Evolutionary conservation across 2,797 vertebrate species (phyloP).

Genomic region (Botia kubotai): DNA sequence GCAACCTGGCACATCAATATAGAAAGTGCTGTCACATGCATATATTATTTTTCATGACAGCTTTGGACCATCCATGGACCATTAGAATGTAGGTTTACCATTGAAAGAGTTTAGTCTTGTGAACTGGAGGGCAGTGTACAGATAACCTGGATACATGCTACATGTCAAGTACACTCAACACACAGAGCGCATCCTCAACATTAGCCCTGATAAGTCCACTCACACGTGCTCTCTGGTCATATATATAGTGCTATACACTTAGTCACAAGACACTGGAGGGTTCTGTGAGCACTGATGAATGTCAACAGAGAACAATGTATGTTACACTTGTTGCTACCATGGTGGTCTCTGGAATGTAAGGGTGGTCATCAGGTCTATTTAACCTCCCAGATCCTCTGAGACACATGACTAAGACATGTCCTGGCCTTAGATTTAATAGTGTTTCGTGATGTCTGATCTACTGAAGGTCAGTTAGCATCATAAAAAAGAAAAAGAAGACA

Average conservation of each 20-base stretch:
- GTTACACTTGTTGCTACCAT: conserved; percentile 45
- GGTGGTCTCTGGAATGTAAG: conserved; percentile 41
- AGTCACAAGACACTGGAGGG: conserved; percentile 54
- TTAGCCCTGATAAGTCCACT: conserved; percentile 63
- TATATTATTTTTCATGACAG: neutral
- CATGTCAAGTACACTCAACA: conserved; percentile 68
- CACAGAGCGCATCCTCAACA: conserved; percentile 45
- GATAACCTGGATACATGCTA: conserved; percentile 68
- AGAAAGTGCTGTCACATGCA: neutral
- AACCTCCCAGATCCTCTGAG: neutral
- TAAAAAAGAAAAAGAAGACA: neutral
- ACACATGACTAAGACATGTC: conserved; percentile 7
- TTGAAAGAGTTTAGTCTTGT: neutral
- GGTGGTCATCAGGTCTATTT: conserved; percentile 5
- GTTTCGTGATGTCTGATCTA: neutral
- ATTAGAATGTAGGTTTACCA: neutral
- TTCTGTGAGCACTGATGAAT: conserved; percentile 41
- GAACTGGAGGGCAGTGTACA: conserved; percentile 39
- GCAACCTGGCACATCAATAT: neutral
- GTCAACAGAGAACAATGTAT: conserved; percentile 36
- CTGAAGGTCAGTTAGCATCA: neutral
- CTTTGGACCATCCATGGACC: neutral
- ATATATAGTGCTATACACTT: conserved; percentile 61
- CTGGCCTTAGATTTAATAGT: neutral
- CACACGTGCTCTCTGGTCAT: conserved; percentile 48